These are phyloP conservation scores for Agonum fuliginosum DNA, from an alignment of 2,888 invertebrate genomes.

Conservation along the genomic window DNA sequence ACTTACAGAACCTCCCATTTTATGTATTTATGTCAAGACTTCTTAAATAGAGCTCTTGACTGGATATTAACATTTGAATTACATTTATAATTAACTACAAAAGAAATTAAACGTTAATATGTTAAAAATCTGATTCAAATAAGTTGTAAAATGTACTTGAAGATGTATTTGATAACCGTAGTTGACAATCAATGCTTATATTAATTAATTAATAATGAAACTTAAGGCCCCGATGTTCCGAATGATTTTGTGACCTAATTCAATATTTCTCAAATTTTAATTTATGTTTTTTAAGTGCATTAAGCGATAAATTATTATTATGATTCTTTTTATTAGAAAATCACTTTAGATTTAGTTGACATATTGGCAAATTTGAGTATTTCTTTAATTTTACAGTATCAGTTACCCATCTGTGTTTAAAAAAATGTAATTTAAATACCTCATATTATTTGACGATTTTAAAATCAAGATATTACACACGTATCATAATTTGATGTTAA, in stretches of 20 bases:
- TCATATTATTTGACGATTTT: constrained; percentile 45
- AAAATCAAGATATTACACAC: constrained; percentile 50
- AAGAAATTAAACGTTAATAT: constrained; percentile 9
- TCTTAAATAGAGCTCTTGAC: constrained; percentile 11
- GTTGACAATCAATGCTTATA: constrained; percentile 5
- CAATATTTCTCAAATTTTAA: constrained; percentile 16
- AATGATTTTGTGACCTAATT: constrained; percentile 49
- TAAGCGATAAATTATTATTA: constrained; percentile 11
- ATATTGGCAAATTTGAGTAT: constrained; percentile 11
- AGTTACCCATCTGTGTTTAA: constrained; percentile 42
- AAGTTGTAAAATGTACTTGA: background rate
- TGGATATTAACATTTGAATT: constrained; percentile 36
- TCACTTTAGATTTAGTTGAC: constrained; percentile 20
- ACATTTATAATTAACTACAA: constrained; percentile 32
- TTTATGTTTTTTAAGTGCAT: background rate
- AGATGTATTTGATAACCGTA: background rate
- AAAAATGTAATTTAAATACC: constrained; percentile 32
- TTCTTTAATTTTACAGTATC: constrained; percentile 20
- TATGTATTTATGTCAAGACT: constrained; percentile 26
- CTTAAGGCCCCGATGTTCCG: constrained; percentile 17
- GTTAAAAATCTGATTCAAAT: background rate
- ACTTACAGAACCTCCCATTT: constrained; percentile 80
- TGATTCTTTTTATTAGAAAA: constrained; percentile 12
- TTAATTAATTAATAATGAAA: constrained; percentile 10
- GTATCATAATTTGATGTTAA: constrained; percentile 42